Evolutionary conservation across 2,888 invertebrate species (phyloP).

Genomic region (Drosophila sordidapex): DNA sequence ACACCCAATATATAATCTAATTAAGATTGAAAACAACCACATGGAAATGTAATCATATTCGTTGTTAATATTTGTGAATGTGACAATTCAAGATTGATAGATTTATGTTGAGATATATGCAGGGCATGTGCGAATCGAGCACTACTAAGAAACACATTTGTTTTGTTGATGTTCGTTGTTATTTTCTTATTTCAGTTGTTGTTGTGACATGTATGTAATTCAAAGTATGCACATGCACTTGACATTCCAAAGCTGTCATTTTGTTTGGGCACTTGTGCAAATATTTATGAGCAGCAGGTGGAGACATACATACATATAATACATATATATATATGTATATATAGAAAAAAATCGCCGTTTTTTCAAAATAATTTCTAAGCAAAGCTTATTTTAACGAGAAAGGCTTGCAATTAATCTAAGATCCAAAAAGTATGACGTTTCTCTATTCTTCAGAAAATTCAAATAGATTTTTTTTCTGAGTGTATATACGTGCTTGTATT

Average conservation of each 20-base stretch:
- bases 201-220: slow-evolving; percentile 52
- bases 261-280: slow-evolving; percentile 59
- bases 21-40: neutral
- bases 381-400: neutral
- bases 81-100: neutral
- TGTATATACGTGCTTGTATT: neutral
- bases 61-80: neutral
- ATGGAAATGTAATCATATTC: neutral
- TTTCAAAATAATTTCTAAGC: neutral
- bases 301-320: too few species aligned
- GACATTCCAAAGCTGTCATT: slow-evolving; percentile 69
- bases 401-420: neutral
- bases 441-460: neutral
- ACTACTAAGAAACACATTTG: neutral
- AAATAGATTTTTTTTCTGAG: neutral
- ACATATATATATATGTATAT: neutral
- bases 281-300: slow-evolving; percentile 62
- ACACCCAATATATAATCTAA: neutral
- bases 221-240: slow-evolving; percentile 64
- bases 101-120: neutral
- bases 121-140: slow-evolving; percentile 2
- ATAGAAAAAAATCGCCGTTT: neutral
- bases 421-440: neutral
- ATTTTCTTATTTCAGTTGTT: slow-evolving; percentile 23
- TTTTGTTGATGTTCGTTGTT: slow-evolving; percentile 11